Evolutionary conservation across 2,797 vertebrate genomes (phyloP).

Genomic region (Pantherophis alleghaniensis): DNA sequence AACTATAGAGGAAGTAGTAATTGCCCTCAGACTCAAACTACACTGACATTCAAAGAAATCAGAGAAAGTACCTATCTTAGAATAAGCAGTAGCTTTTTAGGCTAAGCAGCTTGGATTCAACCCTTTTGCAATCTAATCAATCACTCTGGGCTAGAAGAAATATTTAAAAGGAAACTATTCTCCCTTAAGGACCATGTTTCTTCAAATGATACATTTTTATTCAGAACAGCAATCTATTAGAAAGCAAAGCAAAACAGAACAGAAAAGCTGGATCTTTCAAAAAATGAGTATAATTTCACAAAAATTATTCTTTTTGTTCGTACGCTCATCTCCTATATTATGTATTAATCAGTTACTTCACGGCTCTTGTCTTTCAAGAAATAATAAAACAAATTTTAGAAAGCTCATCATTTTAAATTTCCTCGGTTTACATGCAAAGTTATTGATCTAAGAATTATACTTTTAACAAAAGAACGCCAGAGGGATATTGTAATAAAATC

Average conservation of each 20-base stretch:
- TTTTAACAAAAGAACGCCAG: not conserved
- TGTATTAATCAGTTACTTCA: not conserved
- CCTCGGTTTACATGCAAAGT: not conserved
- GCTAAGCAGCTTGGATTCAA: not conserved
- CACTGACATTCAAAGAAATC: not conserved
- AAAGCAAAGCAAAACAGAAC: not conserved
- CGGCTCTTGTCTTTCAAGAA: not conserved
- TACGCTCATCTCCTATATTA: not conserved
- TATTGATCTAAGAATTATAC: not conserved
- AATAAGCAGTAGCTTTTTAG: slow-evolving; percentile 21
- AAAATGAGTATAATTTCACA: not conserved
- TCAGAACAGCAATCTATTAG: slow-evolving; percentile 26
- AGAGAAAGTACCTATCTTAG: not conserved
- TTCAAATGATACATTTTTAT: slow-evolving; percentile 4
- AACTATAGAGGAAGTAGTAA: slow-evolving; percentile 3
- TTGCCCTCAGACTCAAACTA: not conserved
- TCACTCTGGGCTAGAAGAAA: slow-evolving; percentile 25
- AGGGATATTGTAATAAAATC: not conserved
- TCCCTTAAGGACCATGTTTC: slow-evolving; percentile 40
- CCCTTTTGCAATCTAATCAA: slow-evolving; percentile 45
- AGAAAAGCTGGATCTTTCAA: not conserved
- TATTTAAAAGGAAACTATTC: slow-evolving; percentile 42
- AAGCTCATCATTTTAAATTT: not conserved
- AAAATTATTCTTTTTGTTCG: not conserved
- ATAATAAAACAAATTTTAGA: not conserved